Base-by-base conservation (phyloP, 1,140 invertebrate species). In the Hylyphantes graminicola region DNA sequence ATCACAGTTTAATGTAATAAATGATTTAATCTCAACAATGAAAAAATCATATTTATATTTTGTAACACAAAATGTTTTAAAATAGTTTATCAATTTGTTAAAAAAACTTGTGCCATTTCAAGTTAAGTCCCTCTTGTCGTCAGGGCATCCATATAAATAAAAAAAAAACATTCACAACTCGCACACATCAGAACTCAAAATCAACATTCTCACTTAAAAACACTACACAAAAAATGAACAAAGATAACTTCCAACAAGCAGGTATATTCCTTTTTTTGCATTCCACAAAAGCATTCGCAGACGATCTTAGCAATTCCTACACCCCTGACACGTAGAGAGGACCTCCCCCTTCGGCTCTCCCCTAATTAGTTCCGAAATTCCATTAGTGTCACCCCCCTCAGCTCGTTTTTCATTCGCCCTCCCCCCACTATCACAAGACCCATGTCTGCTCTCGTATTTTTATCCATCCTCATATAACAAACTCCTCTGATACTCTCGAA, bases 311-410 rank as follows among this genome's bases (percentile, higher is more conserved):
- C 65, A 21, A 54, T 19, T 55, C 77, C 65, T 67, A 19, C 59
- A 54, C 48, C 12, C 67, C 54, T 67, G 53, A 54, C 76, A 50
- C 15, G 63, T 12, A 78, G 65, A 54, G 15, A 17, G 19, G 17
- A 35, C 64, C 61, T 77, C 63, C 63, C 12, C 13, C 68, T 17
- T 15, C 35, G n/a, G 72, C 53, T 65, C 54, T 59, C 50, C 61
- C 65, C 77, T 80, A 80, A 80, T 80, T 80, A 80, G 63, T 80
- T 80, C 77, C 65, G 64, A 79, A 79, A 79, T 79, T 80, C 77
- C 65, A 80, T 80, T 80, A 80, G 64, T 80, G 77, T 80, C 77
- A 70, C 51, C 77, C 65, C 65, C 70, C 51, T 15, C 17, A 55
- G 76, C 15, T 80, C 77, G 77, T 80, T 80, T 79, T 80, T 80